Evolutionary conservation across 2,797 vertebrate species (phyloP), one percentile per base, ranked within the genome.

Genomic region (Champsocephalus gunnari): DNA sequence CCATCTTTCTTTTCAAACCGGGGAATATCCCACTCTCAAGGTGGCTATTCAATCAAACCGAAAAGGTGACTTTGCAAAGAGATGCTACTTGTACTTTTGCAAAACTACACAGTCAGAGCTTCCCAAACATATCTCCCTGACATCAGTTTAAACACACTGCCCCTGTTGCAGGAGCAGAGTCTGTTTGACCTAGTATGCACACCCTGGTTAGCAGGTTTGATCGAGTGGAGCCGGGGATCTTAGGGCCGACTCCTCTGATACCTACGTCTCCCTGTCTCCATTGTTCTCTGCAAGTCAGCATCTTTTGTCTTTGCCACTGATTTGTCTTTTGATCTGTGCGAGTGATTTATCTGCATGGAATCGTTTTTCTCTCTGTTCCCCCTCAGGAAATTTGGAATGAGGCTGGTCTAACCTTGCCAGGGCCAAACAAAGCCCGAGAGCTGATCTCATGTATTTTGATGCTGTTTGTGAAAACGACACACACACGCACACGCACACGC

Each of bases 271-370:
- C 80, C 86, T 67, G 89, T 92, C 89, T 92, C 92, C 79, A 93
- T 95, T 94, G 94, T 95, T 94, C 92, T 85, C 85, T 56, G 84
- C 92, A 24, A 93, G 85, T 95, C 93, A 92, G 94, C 93, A 93
- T 95, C 94, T 94, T 95, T 95, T 95, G 94, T 95, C 93, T 95
- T 88, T 90, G 91, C 89, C 87, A 87, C 92, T 91, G 92, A 94
- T 94, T 94, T 93, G 89, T 94, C 94, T 95, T 94, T 95, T 95
- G 93, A 95, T 95, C 92, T 94, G 89, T 81, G 87, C 80, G 79
- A 93, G 90, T 94, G 93, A 95, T 95, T 95, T 94, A 95, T 96
- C 94, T 94, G 90, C 92, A 92, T 92, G 89, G 92, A 93, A 92
- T 94, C 93, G 79, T 90, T 94, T 95, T 93, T 93, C 88, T 93